These are phyloP conservation scores for Hypolimnas misippus DNA, from an alignment of 2,888 invertebrate species.

Conservation along the genomic window DNA sequence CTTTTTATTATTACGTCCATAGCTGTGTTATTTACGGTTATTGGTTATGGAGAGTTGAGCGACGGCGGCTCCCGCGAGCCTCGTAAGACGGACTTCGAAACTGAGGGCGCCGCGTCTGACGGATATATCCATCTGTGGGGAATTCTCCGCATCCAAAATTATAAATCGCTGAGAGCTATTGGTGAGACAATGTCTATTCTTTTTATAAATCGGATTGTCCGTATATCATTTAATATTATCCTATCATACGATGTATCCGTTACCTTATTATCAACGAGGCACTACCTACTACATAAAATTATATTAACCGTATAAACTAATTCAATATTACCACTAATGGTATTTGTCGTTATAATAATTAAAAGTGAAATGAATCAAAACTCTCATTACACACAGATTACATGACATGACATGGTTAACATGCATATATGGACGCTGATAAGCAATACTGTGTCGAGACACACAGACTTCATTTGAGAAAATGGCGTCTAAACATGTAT, in stretches of 20 bases:
- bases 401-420: no score
- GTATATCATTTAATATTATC: background rate
- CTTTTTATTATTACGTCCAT: constrained; percentile 41
- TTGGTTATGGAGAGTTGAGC: constrained; percentile 82
- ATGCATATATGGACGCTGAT: no score
- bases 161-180: constrained; percentile 52
- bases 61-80: constrained; percentile 73
- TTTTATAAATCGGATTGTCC: constrained; percentile 10
- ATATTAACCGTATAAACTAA: background rate
- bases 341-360: background rate
- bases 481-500: no score
- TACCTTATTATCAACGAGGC: background rate
- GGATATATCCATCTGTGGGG: constrained; percentile 80
- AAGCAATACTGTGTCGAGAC: no score
- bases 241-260: background rate
- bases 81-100: constrained; percentile 78
- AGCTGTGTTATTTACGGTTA: constrained; percentile 77
- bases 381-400: no score
- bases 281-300: background rate
- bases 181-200: constrained; percentile 32
- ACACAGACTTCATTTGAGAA: no score
- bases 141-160: constrained; percentile 70
- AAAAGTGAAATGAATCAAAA: background rate
- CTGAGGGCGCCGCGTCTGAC: constrained; percentile 71
- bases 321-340: background rate